A percentile compares a stretch with the other conserved stretches of the same genome.
Evolutionary conservation across 1,140 invertebrate genomes (phyloP).

Genomic region (Glossosoma conforme): DNA sequence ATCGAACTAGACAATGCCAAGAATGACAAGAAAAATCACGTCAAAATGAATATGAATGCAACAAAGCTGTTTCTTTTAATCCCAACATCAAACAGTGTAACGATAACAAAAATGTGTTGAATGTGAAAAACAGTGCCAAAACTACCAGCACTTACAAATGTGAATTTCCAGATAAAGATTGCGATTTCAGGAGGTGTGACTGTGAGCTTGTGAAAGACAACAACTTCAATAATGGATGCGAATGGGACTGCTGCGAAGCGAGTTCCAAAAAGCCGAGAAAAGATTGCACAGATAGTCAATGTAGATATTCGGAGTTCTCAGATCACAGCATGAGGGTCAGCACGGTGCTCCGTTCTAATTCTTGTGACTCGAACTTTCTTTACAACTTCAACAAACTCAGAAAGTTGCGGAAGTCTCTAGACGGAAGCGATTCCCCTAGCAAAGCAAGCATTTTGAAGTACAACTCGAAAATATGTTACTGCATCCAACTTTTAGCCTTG

Average conservation of each 20-base stretch:
- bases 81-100: background rate
- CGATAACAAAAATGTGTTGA: background rate
- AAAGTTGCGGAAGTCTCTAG: constrained; percentile 19
- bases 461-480: constrained; percentile 29
- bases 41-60: background rate
- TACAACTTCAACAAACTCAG: constrained; percentile 26
- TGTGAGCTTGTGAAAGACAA: constrained; percentile 23
- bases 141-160: constrained; percentile 21
- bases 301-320: constrained; percentile 6
- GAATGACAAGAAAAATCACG: background rate
- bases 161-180: constrained; percentile 17
- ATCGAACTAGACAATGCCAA: too few species aligned
- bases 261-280: background rate
- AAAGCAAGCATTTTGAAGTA: constrained; percentile 21
- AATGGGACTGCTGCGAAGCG: constrained; percentile 2
- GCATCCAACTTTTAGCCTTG: constrained; percentile 25
- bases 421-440: constrained; percentile 6
- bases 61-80: background rate
- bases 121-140: background rate
- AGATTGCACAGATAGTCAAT: too few species aligned
- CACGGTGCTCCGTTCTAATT: constrained; percentile 27
- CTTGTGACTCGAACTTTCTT: constrained; percentile 27
- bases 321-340: constrained; percentile 26
- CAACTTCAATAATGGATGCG: background rate
- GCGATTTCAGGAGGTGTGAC: constrained; percentile 23